Percentiles rank a stretch among this genome's conserved stretches.
These are phyloP conservation scores for Lycodopsis pacificus DNA, from an alignment of 2,797 vertebrate genomes.

Conservation along the genomic window DNA sequence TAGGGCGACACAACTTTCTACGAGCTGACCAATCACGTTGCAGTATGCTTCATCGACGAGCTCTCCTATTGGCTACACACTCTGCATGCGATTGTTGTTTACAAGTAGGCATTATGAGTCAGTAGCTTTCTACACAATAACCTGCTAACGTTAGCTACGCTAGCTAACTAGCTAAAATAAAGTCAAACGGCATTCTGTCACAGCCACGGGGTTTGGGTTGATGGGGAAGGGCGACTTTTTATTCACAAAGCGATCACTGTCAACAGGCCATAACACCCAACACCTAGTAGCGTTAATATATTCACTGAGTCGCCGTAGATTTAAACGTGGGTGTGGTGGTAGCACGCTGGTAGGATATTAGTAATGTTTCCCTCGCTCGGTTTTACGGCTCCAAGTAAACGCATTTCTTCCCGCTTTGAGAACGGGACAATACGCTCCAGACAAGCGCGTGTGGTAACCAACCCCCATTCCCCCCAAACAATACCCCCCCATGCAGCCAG, in stretches of 20 bases:
- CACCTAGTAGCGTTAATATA: neutral
- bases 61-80: conserved; percentile 69
- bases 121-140: neutral
- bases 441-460: conserved; percentile 2
- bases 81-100: conserved; percentile 68
- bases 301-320: neutral
- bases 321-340: conserved; percentile 65
- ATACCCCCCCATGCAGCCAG: conserved; percentile 14
- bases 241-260: neutral
- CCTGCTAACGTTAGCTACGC: neutral
- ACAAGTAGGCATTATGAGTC: conserved; percentile 48
- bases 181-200: neutral
- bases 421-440: neutral
- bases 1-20: fast-evolving
- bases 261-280: conserved; percentile 23
- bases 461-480: neutral
- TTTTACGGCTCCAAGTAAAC: neutral
- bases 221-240: neutral
- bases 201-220: fast-evolving
- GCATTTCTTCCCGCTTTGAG: neutral
- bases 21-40: conserved; percentile 52
- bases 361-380: fast-evolving
- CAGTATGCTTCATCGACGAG: conserved; percentile 33
- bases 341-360: neutral
- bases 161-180: neutral